Percentiles rank a stretch among this genome's conserved stretches.
Conservation (phyloP, 1,140 invertebrate genomes). For the Drosophila oshimai region DNA sequence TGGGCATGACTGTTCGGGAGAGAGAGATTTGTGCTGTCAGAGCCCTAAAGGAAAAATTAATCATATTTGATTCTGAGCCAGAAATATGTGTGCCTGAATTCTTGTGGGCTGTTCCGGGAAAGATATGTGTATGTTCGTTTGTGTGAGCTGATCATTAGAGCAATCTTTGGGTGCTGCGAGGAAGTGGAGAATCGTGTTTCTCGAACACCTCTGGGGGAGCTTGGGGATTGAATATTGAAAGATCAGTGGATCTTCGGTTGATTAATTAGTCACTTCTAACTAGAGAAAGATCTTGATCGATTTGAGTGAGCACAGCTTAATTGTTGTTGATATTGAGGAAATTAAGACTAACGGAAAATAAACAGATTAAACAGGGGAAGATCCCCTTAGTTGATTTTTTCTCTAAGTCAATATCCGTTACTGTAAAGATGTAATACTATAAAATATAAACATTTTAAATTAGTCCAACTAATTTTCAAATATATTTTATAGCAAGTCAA, state of each 20-base stretch:
- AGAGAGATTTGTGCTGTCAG: constrained; percentile 45
- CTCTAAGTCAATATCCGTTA: neutral
- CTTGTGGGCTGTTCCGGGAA: constrained; percentile 34
- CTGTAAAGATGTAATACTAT: too few relatives aligned
- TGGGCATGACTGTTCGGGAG: constrained; percentile 50
- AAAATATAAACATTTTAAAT: too few relatives aligned
- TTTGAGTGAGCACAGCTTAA: constrained; percentile 31
- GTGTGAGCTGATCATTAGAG: constrained; percentile 23
- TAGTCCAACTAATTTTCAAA: too few relatives aligned
- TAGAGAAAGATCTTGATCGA: constrained; percentile 23
- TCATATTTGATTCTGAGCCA: constrained; percentile 64
- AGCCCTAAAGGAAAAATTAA: constrained; percentile 66
- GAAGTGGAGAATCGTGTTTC: constrained; percentile 36
- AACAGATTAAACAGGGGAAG: neutral
- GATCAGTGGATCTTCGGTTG: constrained; percentile 37
- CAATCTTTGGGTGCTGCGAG: neutral
- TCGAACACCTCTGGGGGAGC: constrained; percentile 19
- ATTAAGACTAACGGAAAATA: constrained; percentile 7
- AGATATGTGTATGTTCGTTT: constrained; percentile 7
- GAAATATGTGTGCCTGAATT: constrained; percentile 54
- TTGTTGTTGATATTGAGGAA: constrained; percentile 31
- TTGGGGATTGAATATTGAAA: constrained; percentile 30
- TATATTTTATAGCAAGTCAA: too few relatives aligned
- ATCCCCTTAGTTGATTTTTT: neutral
- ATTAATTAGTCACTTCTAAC: constrained; percentile 27